phyloP scores from a whole-genome alignment of 2,113 vertebrate genomes.

The Grantiella picta region DNA sequence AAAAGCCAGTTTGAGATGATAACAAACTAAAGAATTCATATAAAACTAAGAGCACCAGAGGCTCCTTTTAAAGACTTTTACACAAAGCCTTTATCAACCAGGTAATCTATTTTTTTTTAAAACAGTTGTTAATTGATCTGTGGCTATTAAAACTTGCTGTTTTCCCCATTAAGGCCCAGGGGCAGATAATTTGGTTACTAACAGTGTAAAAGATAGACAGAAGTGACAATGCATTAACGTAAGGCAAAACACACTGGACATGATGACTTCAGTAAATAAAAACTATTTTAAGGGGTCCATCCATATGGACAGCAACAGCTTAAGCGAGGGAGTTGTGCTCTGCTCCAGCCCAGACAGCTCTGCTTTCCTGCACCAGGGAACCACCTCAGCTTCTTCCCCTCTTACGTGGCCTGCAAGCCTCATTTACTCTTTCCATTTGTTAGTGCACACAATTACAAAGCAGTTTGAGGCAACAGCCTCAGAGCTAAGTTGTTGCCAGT shows the following conservation, averaged over 20 bases:
- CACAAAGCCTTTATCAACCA: neutral
- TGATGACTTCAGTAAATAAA: neutral
- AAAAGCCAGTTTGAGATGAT: neutral
- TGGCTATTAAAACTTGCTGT: neutral
- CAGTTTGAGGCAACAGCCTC: neutral
- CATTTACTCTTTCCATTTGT: neutral
- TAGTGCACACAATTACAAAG: neutral
- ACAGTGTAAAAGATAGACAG: neutral
- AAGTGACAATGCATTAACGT: neutral
- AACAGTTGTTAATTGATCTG: neutral
- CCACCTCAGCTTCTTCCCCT: neutral
- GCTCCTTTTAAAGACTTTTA: neutral
- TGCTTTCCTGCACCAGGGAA: neutral
- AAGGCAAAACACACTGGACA: neutral
- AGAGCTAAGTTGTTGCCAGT: neutral
- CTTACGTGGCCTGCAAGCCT: neutral
- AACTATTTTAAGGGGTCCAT: neutral
- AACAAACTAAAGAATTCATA: neutral
- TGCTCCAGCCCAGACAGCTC: neutral
- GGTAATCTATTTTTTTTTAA: neutral
- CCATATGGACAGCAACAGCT: neutral
- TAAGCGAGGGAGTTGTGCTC: rapidly evolving
- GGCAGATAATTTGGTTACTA: neutral
- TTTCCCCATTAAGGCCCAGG: neutral
- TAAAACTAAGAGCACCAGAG: neutral